Base-by-base conservation (phyloP, 2,888 invertebrate species). In the Caenorhabditis sp. region DNA sequence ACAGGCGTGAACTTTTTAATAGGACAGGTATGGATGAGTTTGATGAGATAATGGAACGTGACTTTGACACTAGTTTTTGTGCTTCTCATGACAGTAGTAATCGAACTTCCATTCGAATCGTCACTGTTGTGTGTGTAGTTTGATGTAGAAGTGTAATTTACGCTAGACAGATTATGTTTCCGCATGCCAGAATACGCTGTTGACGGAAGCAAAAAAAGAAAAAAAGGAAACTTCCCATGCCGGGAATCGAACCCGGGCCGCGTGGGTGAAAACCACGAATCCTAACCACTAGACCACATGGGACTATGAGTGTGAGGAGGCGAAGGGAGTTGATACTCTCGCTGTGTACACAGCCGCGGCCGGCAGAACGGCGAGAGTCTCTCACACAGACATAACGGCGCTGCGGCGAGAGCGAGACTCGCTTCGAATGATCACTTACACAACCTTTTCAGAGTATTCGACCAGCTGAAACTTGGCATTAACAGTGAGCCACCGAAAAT, bases 161-260 rank as follows among this genome's bases (percentile, higher is more conserved):
- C 15, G 11, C 15, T n/a, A n/a, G 0, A 13, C 8, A 32, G 13
- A 35, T 8, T 2, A 22, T n/a, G n/a, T n/a, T n/a, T n/a, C n/a
- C n/a, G n/a, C n/a, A n/a, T n/a, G n/a, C n/a, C n/a, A n/a, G n/a
- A n/a, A n/a, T n/a, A n/a, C n/a, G n/a, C n/a, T n/a, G n/a, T n/a
- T n/a, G n/a, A n/a, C 11, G 6, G 20, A 22, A 45, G n/a, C n/a
- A 20, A 45, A 45, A 17, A 58, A 59, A 52, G 46, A 45, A 8
- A 26, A 71, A 80, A 80, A 78, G 63, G 45, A 22, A 65, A 72
- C 78, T 84, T 84, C 82, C 83, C 83, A 84, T 84, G 84, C 84
- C 86, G 85, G 86, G 85, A 86, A 85, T 86, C 85, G 86, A 85
- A 85, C 85, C 85, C 86, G 84, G 83, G 85, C 84, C 85, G 83